Conservation (phyloP, 2,888 invertebrate genomes). For the Parnassius glacialis region DNA sequence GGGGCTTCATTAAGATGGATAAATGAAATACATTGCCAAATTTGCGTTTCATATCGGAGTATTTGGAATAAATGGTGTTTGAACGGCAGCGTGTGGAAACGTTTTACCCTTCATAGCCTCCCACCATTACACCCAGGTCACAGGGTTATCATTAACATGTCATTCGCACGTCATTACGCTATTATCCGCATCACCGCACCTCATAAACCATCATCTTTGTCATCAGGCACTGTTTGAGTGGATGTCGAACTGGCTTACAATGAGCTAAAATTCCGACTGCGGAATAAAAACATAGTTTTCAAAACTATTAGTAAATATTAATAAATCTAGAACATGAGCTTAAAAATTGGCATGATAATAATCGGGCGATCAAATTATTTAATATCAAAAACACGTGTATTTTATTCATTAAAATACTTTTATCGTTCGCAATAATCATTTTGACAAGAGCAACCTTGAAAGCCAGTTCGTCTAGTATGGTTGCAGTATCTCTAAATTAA, state of each 20-base stretch:
- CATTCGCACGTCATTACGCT: conserved; percentile 47
- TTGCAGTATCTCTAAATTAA: conserved; percentile 65
- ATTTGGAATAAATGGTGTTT: too few relatives aligned
- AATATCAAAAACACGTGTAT: too few relatives aligned
- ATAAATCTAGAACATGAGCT: too few relatives aligned
- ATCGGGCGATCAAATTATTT: too few relatives aligned
- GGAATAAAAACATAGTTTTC: too few relatives aligned
- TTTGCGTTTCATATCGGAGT: neutral
- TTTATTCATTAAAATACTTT: too few relatives aligned
- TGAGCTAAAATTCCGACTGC: neutral
- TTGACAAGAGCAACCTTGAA: conserved; percentile 37
- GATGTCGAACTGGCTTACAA: conserved; percentile 57
- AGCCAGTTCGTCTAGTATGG: conserved; percentile 68
- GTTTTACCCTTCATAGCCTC: neutral
- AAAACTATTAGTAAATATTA: too few relatives aligned
- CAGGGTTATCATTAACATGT: conserved; percentile 39
- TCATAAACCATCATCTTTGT: conserved; percentile 58
- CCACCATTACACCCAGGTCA: conserved; percentile 16
- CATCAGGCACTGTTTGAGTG: conserved; percentile 75
- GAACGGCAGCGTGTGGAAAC: too few relatives aligned
- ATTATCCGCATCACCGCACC: conserved; percentile 77
- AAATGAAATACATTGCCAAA: neutral
- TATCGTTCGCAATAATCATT: too few relatives aligned
- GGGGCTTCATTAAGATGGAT: neutral
- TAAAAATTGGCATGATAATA: too few relatives aligned